Evolutionary conservation across 2,113 vertebrate species (phyloP), one percentile per base, ranked within the genome.

Genomic region (Prochilodus magdalenae): DNA sequence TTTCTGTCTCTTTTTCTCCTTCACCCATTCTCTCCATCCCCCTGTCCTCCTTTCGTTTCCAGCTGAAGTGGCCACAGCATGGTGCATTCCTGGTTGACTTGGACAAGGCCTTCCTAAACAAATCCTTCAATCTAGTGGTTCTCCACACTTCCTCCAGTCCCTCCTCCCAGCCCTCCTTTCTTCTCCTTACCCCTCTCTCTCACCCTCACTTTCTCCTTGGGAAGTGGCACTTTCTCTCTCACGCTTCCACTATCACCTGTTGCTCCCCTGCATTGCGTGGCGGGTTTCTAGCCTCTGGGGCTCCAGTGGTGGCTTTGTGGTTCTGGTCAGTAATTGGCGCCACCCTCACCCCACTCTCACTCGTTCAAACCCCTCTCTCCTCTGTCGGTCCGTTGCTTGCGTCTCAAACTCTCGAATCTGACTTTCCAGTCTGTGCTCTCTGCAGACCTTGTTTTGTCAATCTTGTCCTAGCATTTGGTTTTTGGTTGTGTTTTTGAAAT

Each of bases 361-460:
- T 75, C 88, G 89, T 94, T 90, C 92, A 91, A 94, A 90, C 59
- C 75, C 81, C 82, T 82, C 87, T 85, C 75, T 77, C 90, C 88
- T 82, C 77, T 93, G 94, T 94, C 90, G 91, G 92, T 93, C 87
- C 91, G 93, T 93, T 93, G 93, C 93, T 95, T 94, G 93, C 91
- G 82, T 94, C 88, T 93, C 86, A 93, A 60, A 89, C 87, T 89
- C 83, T 90, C 88, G 79, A 44, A 86, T 89, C 88, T 85, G 84
- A 87, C 90, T 83, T 85, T 74, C 59, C 83, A 88, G 88, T 92
- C 77, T 92, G 88, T 91, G 88, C 69, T 84, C 86, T 88, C 84
- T 87, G 86, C 91, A 91, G 77, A 82, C 63, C 90, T 89, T 91
- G 88, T 90, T 86, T 47, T 91, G 90, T 93, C 75, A 90, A 87